Percentiles rank a stretch among this genome's conserved stretches.
Evolutionary conservation across 2,888 invertebrate species (phyloP).

Genomic region (Tholera decimalis): DNA sequence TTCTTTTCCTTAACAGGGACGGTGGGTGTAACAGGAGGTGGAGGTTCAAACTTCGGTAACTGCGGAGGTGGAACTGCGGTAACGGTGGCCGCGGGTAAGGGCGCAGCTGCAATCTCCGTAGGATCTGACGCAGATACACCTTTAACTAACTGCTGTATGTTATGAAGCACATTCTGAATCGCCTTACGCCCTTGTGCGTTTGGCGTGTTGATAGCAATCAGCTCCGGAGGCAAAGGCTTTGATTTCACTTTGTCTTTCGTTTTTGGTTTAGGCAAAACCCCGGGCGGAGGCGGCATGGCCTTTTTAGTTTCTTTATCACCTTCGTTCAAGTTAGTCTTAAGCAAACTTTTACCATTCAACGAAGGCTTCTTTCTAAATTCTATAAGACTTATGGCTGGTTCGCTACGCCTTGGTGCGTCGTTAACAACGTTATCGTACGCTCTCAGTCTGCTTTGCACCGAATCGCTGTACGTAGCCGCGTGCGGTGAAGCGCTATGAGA

Average conservation of each 20-base stretch:
- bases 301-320: slow-evolving; percentile 79
- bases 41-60: slow-evolving; percentile 75
- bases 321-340: slow-evolving; percentile 82
- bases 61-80: slow-evolving; percentile 67
- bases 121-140: slow-evolving; percentile 87
- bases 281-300: slow-evolving; percentile 81
- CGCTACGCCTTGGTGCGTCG: slow-evolving; percentile 77
- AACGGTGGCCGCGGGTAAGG: slow-evolving; percentile 66
- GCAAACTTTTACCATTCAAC: slow-evolving; percentile 85
- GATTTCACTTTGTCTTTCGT: slow-evolving; percentile 77
- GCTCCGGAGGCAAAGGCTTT: slow-evolving; percentile 89
- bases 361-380: slow-evolving; percentile 87
- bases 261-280: slow-evolving; percentile 75
- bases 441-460: slow-evolving; percentile 94
- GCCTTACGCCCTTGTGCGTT: slow-evolving; percentile 85
- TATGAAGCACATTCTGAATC: slow-evolving; percentile 87
- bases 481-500: slow-evolving; percentile 94
- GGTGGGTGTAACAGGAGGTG: slow-evolving; percentile 51
- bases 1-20: slow-evolving; percentile 79
- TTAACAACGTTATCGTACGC: slow-evolving; percentile 93
- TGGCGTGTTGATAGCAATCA: slow-evolving; percentile 91
- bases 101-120: slow-evolving; percentile 85
- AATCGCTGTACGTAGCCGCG: slow-evolving; percentile 95
- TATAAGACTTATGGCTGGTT: slow-evolving; percentile 82
- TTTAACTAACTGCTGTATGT: slow-evolving; percentile 88